These are phyloP conservation scores for Okapia johnstoni DNA, from an alignment of 2,113 vertebrate species.

Conservation along the genomic window DNA sequence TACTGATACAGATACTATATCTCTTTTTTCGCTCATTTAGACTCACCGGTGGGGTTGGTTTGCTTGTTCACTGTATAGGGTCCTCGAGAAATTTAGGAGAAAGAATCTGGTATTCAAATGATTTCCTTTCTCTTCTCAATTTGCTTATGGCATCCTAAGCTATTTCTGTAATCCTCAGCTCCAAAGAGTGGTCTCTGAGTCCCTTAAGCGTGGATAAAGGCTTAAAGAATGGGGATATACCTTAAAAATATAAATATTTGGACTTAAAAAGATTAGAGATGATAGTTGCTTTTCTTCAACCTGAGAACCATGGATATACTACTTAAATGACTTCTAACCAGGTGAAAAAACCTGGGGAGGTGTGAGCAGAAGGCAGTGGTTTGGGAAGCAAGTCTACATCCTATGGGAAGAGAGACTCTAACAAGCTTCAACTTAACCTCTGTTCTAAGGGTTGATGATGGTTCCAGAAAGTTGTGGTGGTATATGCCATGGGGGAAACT, in stretches of 20 bases:
- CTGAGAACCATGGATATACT: not conserved
- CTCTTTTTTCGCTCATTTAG: not conserved
- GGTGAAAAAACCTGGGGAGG: not conserved
- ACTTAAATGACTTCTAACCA: not conserved
- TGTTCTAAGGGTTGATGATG: not conserved
- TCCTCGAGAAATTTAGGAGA: not conserved
- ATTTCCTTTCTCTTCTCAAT: not conserved
- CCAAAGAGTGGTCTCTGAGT: not conserved
- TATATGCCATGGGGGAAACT: not conserved
- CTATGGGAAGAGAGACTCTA: not conserved
- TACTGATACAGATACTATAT: not conserved
- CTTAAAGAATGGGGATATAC: not conserved
- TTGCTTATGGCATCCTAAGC: not conserved
- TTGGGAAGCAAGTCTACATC: not conserved
- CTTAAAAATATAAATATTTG: not conserved
- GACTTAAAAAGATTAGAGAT: not conserved
- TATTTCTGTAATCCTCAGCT: not conserved
- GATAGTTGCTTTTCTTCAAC: not conserved
- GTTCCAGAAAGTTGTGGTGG: not conserved
- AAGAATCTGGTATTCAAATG: not conserved
- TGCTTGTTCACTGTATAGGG: not conserved
- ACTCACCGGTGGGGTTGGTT: not conserved
- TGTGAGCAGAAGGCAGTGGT: not conserved
- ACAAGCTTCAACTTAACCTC: not conserved
- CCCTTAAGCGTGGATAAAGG: not conserved